Evolutionary conservation across 2,888 invertebrate species (phyloP).

Genomic region (Acrobasis suavella): DNA sequence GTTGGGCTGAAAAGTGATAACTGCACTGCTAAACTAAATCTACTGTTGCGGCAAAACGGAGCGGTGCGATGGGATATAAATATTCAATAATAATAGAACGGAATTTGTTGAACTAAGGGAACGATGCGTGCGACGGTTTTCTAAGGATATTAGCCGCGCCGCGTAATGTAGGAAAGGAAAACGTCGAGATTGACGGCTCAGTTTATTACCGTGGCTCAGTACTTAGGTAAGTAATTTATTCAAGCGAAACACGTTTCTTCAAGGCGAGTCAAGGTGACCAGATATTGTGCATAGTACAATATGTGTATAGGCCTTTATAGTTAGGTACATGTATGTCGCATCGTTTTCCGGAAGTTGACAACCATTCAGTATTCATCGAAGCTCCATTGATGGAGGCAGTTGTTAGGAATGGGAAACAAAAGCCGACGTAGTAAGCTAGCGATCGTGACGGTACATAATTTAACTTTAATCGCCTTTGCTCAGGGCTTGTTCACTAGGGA

Average conservation of each 20-base stretch:
- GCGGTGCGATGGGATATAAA: too few relatives aligned
- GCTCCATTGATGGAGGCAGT: constrained; percentile 13
- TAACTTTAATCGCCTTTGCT: background rate
- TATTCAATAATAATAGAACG: background rate
- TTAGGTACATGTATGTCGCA: constrained; percentile 22
- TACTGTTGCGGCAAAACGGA: too few relatives aligned
- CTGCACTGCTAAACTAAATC: too few relatives aligned
- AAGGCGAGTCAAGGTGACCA: constrained; percentile 48
- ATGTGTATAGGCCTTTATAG: constrained; percentile 24
- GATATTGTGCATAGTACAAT: constrained; percentile 34
- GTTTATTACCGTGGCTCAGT: too few relatives aligned
- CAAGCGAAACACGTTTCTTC: constrained; percentile 36
- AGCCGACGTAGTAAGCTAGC: constrained; percentile 5
- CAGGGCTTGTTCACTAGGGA: background rate
- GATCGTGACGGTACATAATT: constrained; percentile 10
- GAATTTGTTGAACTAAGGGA: too few relatives aligned
- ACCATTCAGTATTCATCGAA: constrained; percentile 18
- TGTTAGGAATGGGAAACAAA: constrained; percentile 14
- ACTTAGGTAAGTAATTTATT: constrained; percentile 38
- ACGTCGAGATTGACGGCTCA: too few relatives aligned
- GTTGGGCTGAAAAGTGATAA: too few relatives aligned
- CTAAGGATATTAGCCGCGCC: too few relatives aligned
- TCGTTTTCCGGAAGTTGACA: constrained; percentile 45
- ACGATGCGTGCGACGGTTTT: too few relatives aligned
- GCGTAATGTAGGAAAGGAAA: too few relatives aligned